Base-by-base conservation (phyloP, 2,113 vertebrate species). In the Rattus norvegicus region DNA sequence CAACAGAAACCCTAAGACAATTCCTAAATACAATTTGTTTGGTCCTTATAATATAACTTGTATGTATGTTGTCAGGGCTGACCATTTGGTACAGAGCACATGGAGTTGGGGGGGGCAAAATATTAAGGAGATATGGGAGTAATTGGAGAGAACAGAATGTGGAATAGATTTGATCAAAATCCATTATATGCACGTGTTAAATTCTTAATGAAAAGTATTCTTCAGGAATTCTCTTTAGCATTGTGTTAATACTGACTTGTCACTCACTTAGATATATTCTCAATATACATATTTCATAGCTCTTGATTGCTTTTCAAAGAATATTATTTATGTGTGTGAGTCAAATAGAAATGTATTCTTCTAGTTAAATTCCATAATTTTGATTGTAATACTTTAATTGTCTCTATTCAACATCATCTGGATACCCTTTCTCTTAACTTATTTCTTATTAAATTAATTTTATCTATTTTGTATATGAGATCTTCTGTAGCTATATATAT, bases 371-470 rank as follows among this genome's bases (percentile, higher is more conserved):
- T 67, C 69, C 52, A 54, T 26, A 83, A 92, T 43, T 65, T 73
- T 24, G 17, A 83, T 65, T 61, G 10, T 86, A 73, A 59, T 59
- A 73, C 26, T 92, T 65, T 19, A 43, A 47, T 73, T n/a, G 75
- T 17, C 7, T 86, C n/a, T 65, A 30, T 65, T 86, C 43, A 67
- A 65, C 22, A 61, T 61, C 11, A 84, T 16, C 79, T 85, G 17
- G 17, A 26, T 84, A 67, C n/a, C 9, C 2, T 65, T 30, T 90
- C 77, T n/a, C 24, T 49, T 75, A 39, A 73, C n/a, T 63, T 90
- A 59, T 80, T 93, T 80, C 33, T 92, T 39, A 73, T 67, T 30
- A 87, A 95, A 92, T 75, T 30, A 63, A 75, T 80, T 92, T 86
- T 59, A 90, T 75, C 30, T 70, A 69, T 65, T 93, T 92, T 89